Conservation (phyloP, 2,797 vertebrate genomes). For the Sebastes taczanowskii region DNA sequence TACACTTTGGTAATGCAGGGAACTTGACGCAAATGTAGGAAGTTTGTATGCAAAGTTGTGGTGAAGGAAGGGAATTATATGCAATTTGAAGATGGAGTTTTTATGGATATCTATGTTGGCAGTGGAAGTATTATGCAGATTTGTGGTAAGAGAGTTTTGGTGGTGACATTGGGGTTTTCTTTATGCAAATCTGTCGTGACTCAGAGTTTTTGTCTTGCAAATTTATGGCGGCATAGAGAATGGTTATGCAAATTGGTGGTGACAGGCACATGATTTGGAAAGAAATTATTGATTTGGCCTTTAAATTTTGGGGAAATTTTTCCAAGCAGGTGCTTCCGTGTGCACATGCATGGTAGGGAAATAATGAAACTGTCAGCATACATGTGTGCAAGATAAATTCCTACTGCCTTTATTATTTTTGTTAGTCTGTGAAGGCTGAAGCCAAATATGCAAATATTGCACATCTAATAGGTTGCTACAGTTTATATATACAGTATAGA, state of each 20-base stretch:
- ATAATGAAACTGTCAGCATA: conserved; percentile 5
- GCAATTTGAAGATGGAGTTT: not conserved
- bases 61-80: not conserved
- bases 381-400: not conserved
- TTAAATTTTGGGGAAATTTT: not conserved
- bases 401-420: conserved; percentile 8
- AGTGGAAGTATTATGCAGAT: conserved; percentile 9
- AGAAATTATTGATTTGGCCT: conserved; percentile 25
- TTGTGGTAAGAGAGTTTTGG: conserved; percentile 11
- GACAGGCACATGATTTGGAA: not conserved
- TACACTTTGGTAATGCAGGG: not conserved
- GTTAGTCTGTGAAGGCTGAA: conserved; percentile 13
- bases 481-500: not conserved
- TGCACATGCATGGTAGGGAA: not conserved
- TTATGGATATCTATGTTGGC: not conserved
- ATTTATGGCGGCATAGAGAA: not conserved
- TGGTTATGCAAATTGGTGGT: conserved; percentile 12
- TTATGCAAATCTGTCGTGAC: conserved; percentile 7
- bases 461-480: not conserved
- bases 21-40: not conserved
- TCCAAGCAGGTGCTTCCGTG: not conserved
- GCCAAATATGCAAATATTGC: conserved; percentile 29
- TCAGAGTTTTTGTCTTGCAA: conserved; percentile 7
- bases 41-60: conserved; percentile 16
- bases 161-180: not conserved